Percentiles rank a stretch among this genome's conserved stretches.
phyloP scores from a whole-genome alignment of 2,797 vertebrate genomes.

The Spondyliosoma cantharus region DNA sequence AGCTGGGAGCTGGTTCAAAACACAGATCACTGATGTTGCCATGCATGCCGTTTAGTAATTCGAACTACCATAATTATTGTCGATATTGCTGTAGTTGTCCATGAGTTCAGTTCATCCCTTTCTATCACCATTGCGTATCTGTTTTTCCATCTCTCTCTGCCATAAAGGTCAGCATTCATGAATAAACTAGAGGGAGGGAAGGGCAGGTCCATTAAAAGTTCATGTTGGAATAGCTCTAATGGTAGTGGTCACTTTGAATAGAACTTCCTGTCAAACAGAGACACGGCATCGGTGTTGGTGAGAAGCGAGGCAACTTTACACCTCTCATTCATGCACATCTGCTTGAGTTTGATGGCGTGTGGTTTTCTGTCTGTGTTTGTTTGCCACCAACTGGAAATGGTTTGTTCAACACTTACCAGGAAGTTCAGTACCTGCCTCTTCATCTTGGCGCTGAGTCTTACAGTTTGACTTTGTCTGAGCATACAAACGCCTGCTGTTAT shows the following conservation, averaged over 20 bases:
- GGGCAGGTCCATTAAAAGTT: conserved; percentile 68
- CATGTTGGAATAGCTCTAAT: conserved; percentile 61
- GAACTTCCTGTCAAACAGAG: conserved; percentile 47
- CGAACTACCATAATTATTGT: not conserved
- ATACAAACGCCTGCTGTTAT: too few species aligned
- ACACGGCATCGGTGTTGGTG: not conserved
- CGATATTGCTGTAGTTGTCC: not conserved
- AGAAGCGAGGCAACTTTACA: not conserved
- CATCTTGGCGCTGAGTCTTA: too few species aligned
- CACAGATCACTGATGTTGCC: not conserved
- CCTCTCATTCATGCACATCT: not conserved
- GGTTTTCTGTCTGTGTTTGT: not conserved
- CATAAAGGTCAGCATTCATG: conserved; percentile 63
- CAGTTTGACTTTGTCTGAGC: too few species aligned
- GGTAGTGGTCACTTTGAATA: conserved; percentile 51
- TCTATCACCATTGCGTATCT: conserved; percentile 17
- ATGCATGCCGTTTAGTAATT: not conserved
- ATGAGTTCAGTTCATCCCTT: not conserved
- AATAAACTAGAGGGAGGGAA: conserved; percentile 72
- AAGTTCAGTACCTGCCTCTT: too few species aligned
- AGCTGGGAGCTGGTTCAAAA: not conserved
- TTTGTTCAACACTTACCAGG: not conserved
- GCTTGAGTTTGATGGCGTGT: not conserved
- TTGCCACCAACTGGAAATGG: not conserved
- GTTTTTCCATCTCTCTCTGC: conserved; percentile 50